These are phyloP conservation scores for Pseudobourletiella spinata DNA, from an alignment of 1,140 invertebrate genomes.

Conservation along the genomic window DNA sequence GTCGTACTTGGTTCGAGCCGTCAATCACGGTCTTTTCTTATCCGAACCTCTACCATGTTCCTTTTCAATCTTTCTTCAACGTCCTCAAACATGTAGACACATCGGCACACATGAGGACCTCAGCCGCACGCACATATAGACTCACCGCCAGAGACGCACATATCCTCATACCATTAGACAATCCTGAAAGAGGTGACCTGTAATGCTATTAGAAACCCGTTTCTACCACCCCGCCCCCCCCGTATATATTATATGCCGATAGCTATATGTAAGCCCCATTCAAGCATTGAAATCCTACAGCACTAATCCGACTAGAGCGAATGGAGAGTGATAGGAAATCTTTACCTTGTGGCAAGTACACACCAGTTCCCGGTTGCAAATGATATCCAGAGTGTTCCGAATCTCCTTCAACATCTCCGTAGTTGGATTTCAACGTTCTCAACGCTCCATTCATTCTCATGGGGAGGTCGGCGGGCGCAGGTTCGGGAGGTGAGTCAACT, in stretches of 20 bases:
- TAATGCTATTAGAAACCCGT: too few relatives aligned
- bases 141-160: too few relatives aligned
- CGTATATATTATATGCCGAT: not conserved
- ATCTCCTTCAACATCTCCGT: slow-evolving; percentile 28
- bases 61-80: slow-evolving; percentile 3
- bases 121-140: too few relatives aligned
- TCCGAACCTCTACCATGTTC: not conserved
- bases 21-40: slow-evolving; percentile 7
- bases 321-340: not conserved
- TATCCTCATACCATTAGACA: too few relatives aligned
- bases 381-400: slow-evolving; percentile 28
- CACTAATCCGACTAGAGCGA: too few relatives aligned
- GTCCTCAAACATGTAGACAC: not conserved
- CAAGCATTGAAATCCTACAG: not conserved
- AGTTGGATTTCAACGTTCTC: slow-evolving; percentile 26
- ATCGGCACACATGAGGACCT: not conserved
- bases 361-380: slow-evolving; percentile 25
- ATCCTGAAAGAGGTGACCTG: too few relatives aligned
- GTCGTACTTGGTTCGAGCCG: not conserved
- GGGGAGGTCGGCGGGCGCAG: slow-evolving; percentile 33
- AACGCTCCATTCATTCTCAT: slow-evolving; percentile 33
- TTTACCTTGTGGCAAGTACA: slow-evolving; percentile 34
- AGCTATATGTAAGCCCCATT: not conserved
- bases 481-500: slow-evolving; percentile 33
- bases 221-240: too few relatives aligned